Percentiles rank a stretch among this genome's conserved stretches.
These are phyloP conservation scores for Tympanoctomys barrerae DNA, from an alignment of 2,797 vertebrate species.

Conservation along the genomic window DNA sequence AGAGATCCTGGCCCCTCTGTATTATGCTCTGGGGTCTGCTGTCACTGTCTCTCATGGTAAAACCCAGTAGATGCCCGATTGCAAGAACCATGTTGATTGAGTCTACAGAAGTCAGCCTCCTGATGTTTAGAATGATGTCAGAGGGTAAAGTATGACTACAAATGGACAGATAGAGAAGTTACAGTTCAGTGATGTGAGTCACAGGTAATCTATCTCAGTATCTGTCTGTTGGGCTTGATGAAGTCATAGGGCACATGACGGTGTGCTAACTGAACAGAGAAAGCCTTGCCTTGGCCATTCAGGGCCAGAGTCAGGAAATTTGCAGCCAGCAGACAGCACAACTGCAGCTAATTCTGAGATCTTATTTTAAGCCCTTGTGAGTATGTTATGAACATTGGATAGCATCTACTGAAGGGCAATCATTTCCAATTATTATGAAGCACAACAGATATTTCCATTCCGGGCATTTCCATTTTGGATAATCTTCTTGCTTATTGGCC, in stretches of 20 bases:
- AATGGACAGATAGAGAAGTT: constrained; percentile 11
- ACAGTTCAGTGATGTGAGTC: not conserved
- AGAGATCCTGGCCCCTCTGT: not conserved
- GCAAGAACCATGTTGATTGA: not conserved
- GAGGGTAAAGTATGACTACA: not conserved
- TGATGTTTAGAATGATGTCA: not conserved
- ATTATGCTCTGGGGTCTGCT: not conserved
- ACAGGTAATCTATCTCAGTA: not conserved
- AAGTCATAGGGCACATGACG: not conserved
- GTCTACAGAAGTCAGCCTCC: not conserved
- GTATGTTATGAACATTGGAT: constrained; percentile 31
- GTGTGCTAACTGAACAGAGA: constrained; percentile 5
- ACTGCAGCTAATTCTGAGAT: constrained; percentile 64
- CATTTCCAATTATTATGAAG: constrained; percentile 59
- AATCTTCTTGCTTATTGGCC: constrained; percentile 38
- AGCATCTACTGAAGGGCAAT: constrained; percentile 67
- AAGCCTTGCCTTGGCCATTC: constrained; percentile 52
- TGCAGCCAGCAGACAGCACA: constrained; percentile 54
- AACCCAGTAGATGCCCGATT: not conserved
- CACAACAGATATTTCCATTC: constrained; percentile 66
- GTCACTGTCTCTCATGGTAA: not conserved
- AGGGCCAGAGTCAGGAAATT: constrained; percentile 61
- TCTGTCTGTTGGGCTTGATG: not conserved
- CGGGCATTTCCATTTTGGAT: not conserved
- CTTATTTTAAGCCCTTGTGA: constrained; percentile 72